Evolutionary conservation across 2,888 invertebrate genomes (phyloP), one percentile per base, ranked within the genome.

Genomic region (Ormyrus nitidulus): DNA sequence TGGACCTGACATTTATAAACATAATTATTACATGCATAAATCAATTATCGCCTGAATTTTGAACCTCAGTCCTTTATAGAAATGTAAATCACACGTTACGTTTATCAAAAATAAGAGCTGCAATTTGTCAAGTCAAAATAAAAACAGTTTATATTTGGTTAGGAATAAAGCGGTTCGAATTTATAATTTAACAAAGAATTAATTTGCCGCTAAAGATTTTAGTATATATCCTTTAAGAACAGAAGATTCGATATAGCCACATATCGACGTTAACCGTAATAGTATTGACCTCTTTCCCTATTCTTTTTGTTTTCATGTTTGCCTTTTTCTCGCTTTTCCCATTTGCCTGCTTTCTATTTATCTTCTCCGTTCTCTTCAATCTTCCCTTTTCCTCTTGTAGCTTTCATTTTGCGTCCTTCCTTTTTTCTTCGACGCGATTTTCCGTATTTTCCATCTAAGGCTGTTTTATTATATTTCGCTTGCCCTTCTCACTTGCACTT

Each of bases 381-480:
- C 65, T 8, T 6, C 51, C 5, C 65, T 49, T 65, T 65, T 44
- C 11, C 56, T 10, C n/a, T 46, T 2, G 34, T 34, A 2, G 34
- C 19, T 46, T 51, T 46, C 19, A 51, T 48, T n/a, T 9, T 1
- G 11, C 48, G 46, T 49, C 8, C 7, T 48, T 65, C 46, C n/a
- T 65, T 65, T 48, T 9, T 65, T 8, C 1, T 13, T 49, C 64
- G 7, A 6, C n/a, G 1, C 49, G n/a, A 4, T 65, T 65, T n/a
- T 58, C 0, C 13, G 11, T 65, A 13, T 49, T 49, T 49, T 13
- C 44, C 13, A 10, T 48, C 4, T 13, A 49, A 49, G 3, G 7
- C 49, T 34, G 19, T 66, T 53, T 66, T 66, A 53, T 66, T 34
- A 66, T 66, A 34, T 53, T 19, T 66, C 53, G 51, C 34, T 0